Conservation (phyloP, 2,113 vertebrate genomes). For the Cebidichthys violaceus region DNA sequence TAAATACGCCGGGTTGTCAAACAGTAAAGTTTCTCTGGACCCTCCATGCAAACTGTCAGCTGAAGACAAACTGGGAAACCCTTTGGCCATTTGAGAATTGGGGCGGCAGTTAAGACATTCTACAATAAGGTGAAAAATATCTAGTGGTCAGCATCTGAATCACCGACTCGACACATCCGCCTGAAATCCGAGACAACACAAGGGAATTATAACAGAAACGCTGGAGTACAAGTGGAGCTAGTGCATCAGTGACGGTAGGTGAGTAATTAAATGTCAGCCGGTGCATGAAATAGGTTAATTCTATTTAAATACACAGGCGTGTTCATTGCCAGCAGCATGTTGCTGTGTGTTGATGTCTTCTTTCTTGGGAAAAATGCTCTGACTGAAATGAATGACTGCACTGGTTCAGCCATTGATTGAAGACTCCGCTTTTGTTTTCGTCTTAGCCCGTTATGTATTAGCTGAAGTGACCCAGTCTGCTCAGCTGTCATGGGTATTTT, state of each 20-base stretch:
- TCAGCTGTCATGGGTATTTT: conserved; percentile 10
- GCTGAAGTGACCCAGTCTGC: not conserved
- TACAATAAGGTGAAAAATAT: not conserved
- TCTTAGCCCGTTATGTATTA: not conserved
- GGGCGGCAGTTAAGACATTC: conserved; percentile 4
- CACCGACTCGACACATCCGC: conserved; percentile 13
- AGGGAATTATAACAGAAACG: conserved; percentile 49
- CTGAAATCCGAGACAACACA: conserved; percentile 20
- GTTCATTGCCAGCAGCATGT: not conserved
- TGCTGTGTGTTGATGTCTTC: conserved; percentile 28
- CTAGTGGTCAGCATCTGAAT: not conserved
- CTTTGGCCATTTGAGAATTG: not conserved
- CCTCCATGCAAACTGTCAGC: conserved; percentile 65
- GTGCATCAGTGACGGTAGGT: conserved; percentile 66
- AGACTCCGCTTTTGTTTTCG: conserved; percentile 39
- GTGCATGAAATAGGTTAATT: not conserved
- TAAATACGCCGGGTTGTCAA: conserved; percentile 86
- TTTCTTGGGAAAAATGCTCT: conserved; percentile 23
- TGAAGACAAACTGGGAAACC: conserved; percentile 15
- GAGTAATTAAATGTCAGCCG: conserved; percentile 38
- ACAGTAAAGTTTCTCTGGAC: conserved; percentile 82
- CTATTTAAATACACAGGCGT: not conserved
- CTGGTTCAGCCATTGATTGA: conserved; percentile 40
- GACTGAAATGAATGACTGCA: conserved; percentile 42
- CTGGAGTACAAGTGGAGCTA: conserved; percentile 44